Conservation (phyloP, 2,888 invertebrate species). For the Folsomia candida region DNA sequence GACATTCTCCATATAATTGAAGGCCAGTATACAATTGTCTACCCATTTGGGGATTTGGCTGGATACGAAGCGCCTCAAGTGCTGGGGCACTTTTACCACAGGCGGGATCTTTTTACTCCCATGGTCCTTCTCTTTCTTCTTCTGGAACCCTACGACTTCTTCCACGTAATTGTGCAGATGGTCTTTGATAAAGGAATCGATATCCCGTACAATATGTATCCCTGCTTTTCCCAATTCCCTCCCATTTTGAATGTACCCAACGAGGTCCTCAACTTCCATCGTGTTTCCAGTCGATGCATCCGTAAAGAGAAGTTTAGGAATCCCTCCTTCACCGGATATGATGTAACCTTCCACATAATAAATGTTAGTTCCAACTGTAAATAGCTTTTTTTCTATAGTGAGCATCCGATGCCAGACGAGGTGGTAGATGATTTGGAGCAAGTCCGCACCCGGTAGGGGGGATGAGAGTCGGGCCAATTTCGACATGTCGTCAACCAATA, state of each 20-base stretch:
- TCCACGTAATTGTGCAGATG: neutral
- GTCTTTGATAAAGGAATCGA: neutral
- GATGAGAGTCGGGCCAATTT: constrained; percentile 28
- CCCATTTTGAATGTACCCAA: neutral
- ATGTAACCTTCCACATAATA: neutral
- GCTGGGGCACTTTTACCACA: constrained; percentile 13
- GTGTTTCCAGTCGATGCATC: neutral
- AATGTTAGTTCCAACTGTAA: neutral
- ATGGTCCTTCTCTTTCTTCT: too few relatives aligned
- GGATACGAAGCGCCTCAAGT: constrained; percentile 16
- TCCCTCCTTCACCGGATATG: neutral
- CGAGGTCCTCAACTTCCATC: neutral
- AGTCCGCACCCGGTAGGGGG: constrained; percentile 29
- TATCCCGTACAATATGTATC: neutral
- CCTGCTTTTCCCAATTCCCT: neutral
- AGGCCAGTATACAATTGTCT: constrained; percentile 14
- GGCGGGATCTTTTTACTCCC: too few relatives aligned
- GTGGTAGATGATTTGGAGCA: constrained; percentile 24
- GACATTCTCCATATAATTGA: constrained; percentile 22
- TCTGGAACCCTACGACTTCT: neutral
- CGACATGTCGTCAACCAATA: constrained; percentile 32
- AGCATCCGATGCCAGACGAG: constrained; percentile 15
- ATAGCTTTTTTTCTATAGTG: neutral
- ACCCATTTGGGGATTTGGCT: constrained; percentile 33
- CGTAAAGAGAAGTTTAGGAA: neutral